Conservation (phyloP, 2,797 vertebrate species). For the Denticeps clupeoides region DNA sequence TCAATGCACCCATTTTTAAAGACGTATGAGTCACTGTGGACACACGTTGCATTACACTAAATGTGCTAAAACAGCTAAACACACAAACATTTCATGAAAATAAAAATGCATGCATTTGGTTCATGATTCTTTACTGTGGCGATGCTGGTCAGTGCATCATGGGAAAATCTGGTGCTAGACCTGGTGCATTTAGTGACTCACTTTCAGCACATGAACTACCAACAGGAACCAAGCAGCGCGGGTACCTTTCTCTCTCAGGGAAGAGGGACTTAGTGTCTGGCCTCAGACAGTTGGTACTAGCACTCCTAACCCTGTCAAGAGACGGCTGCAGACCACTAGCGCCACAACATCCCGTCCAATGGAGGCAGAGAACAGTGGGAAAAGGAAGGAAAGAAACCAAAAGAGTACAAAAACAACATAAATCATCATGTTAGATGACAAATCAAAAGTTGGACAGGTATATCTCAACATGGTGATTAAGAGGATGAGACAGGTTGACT, state of each 20-base stretch:
- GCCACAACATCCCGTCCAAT: constrained; percentile 64
- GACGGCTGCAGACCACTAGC: constrained; percentile 95
- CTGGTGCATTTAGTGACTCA: too few relatives aligned
- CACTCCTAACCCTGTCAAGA: constrained; percentile 97
- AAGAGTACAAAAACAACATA: constrained; percentile 52
- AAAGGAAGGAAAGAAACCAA: background rate
- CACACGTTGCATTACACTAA: too few relatives aligned
- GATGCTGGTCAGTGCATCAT: too few relatives aligned
- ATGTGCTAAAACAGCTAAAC: too few relatives aligned
- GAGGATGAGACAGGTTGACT: background rate
- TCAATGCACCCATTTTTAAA: too few relatives aligned
- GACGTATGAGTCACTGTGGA: too few relatives aligned
- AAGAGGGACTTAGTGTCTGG: constrained; percentile 95
- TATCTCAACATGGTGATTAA: constrained; percentile 50
- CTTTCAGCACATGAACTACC: too few relatives aligned
- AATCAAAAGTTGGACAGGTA: constrained; percentile 61
- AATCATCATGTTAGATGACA: constrained; percentile 72
- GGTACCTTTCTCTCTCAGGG: constrained; percentile 98
- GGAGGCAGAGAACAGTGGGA: constrained; percentile 41
- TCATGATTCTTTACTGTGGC: too few relatives aligned
- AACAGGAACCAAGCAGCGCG: constrained; percentile 37
- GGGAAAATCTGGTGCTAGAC: too few relatives aligned
- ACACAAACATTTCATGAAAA: too few relatives aligned
- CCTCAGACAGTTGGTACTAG: constrained; percentile 99
- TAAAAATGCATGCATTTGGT: too few relatives aligned